phyloP scores from a whole-genome alignment of 2,888 invertebrate genomes.

The Nephrotoma flavescens region DNA sequence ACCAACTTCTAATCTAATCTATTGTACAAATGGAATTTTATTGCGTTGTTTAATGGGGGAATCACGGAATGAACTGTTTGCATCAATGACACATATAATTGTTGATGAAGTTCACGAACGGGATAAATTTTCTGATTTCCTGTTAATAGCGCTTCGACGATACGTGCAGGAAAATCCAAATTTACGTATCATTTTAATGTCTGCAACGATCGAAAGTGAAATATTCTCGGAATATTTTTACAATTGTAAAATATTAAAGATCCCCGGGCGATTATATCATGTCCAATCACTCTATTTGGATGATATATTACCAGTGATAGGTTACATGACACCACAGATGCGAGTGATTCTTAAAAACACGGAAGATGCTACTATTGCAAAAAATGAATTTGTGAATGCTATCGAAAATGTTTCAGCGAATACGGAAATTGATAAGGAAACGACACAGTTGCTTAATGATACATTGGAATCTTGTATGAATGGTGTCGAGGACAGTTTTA shows the following conservation, averaged over 20 bases:
- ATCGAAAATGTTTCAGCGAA: conserved; percentile 13
- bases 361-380: not conserved
- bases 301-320: conserved; percentile 51
- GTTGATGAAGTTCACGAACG: conserved; percentile 95
- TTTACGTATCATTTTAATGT: conserved; percentile 81
- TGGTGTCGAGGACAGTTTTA: conserved; percentile 49
- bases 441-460: conserved; percentile 35
- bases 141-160: conserved; percentile 71
- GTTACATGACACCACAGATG: conserved; percentile 29
- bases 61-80: conserved; percentile 31
- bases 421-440: conserved; percentile 28
- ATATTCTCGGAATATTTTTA: conserved; percentile 73
- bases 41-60: conserved; percentile 77
- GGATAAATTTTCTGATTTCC: conserved; percentile 83
- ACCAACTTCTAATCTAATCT: conserved; percentile 20
- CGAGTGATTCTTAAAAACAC: conserved; percentile 7
- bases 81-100: conserved; percentile 55
- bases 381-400: conserved; percentile 6
- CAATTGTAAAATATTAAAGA: conserved; percentile 57
- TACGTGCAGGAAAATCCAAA: conserved; percentile 52
- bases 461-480: conserved; percentile 39
- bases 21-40: conserved; percentile 28
- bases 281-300: conserved; percentile 68
- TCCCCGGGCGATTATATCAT: conserved; percentile 60
- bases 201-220: conserved; percentile 77